Evolutionary conservation across 2,888 invertebrate genomes (phyloP).

Genomic region (Amiota minor): DNA sequence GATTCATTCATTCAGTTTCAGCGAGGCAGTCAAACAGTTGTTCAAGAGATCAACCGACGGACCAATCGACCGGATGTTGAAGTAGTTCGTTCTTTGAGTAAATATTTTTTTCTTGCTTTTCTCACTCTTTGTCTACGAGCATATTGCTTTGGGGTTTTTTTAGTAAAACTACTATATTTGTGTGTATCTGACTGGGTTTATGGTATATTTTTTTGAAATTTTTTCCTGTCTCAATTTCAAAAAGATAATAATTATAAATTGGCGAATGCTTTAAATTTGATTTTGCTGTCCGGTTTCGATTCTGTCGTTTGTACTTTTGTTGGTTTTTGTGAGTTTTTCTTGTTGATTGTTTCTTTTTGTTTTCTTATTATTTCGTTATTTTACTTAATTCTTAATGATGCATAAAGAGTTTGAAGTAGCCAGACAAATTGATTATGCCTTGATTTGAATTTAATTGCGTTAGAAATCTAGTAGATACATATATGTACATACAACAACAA

Average conservation of each 20-base stretch:
- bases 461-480: too few species aligned
- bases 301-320: constrained; percentile 61
- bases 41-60: background rate
- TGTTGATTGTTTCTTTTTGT: constrained; percentile 23
- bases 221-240: constrained; percentile 35
- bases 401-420: constrained; percentile 50
- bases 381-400: constrained; percentile 66
- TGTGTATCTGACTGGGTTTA: background rate
- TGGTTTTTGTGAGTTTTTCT: constrained; percentile 24
- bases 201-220: constrained; percentile 52
- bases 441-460: constrained; percentile 65
- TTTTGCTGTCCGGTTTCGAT: constrained; percentile 30
- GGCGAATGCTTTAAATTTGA: constrained; percentile 45
- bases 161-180: background rate
- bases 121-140: background rate
- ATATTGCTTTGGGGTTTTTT: background rate
- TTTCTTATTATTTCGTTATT: constrained; percentile 35
- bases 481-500: too few species aligned
- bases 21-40: constrained; percentile 22
- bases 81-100: constrained; percentile 57
- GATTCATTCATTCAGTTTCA: too few species aligned
- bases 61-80: constrained; percentile 56
- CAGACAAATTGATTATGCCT: constrained; percentile 47
- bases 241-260: constrained; percentile 66
- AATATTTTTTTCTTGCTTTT: constrained; percentile 12